A percentile compares a stretch with the other conserved stretches of the same genome.
Evolutionary conservation across 2,888 invertebrate genomes (phyloP).

Genomic region (Cheilosia pagana): DNA sequence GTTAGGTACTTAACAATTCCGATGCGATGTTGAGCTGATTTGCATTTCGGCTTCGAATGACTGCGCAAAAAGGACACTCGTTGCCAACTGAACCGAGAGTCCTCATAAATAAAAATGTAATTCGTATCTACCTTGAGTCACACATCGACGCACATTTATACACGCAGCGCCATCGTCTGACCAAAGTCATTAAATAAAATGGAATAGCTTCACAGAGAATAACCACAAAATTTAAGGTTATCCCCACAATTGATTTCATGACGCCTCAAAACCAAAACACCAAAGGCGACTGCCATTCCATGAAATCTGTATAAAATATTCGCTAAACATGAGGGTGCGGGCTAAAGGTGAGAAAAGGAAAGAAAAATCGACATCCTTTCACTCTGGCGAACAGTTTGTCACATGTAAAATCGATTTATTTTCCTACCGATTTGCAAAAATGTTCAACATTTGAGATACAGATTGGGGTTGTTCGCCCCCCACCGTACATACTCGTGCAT

Average conservation of each 20-base stretch:
- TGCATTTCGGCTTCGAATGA: too few species aligned
- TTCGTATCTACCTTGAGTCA: not conserved
- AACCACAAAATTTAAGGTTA: slow-evolving; percentile 59
- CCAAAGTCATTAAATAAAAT: slow-evolving; percentile 63
- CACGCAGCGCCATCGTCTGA: slow-evolving; percentile 26
- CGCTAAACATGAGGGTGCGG: slow-evolving; percentile 33
- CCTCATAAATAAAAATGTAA: not conserved
- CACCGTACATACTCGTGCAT: not conserved
- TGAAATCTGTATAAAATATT: slow-evolving; percentile 47
- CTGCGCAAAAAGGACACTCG: not conserved
- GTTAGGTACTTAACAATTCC: too few species aligned
- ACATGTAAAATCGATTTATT: slow-evolving; percentile 72
- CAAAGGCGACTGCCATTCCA: slow-evolving; percentile 34
- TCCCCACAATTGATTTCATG: slow-evolving; percentile 68
- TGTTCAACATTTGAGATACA: slow-evolving; percentile 68
- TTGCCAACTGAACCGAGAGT: not conserved
- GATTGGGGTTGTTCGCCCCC: slow-evolving; percentile 56
- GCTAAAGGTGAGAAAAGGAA: slow-evolving; percentile 21
- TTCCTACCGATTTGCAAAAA: slow-evolving; percentile 71
- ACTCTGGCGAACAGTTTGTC: slow-evolving; percentile 42
- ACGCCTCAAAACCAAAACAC: slow-evolving; percentile 65
- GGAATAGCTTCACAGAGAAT: slow-evolving; percentile 41
- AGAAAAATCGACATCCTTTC: slow-evolving; percentile 37
- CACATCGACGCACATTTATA: slow-evolving; percentile 2
- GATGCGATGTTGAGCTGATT: too few species aligned